Conservation (phyloP, 2,113 vertebrate species). For the Pseudorasbora parva region DNA sequence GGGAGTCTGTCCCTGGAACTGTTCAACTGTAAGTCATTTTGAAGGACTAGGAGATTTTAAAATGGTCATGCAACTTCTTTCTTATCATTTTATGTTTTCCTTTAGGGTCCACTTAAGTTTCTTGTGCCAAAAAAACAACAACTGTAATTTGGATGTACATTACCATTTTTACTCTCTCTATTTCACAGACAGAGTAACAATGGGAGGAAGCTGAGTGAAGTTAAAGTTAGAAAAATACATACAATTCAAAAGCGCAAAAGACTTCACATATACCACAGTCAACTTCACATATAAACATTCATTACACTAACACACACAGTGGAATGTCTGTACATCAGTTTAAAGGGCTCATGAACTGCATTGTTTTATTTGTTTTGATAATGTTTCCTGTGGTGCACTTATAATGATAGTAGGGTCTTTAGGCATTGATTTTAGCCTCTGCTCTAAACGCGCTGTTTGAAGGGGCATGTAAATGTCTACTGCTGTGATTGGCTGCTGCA, state of each 20-base stretch:
- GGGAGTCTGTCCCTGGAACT: neutral
- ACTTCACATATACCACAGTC: neutral
- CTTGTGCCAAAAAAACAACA: neutral
- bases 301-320: too few species aligned
- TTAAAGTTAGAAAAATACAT: neutral
- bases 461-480: too few species aligned
- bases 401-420: too few species aligned
- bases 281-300: too few species aligned
- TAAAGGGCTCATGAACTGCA: too few species aligned
- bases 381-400: too few species aligned
- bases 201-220: neutral
- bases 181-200: neutral
- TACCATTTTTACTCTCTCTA: neutral
- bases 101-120: neutral
- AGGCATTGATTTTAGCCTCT: too few species aligned
- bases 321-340: too few species aligned
- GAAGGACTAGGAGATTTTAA: neutral
- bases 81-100: neutral
- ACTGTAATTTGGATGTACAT: neutral
- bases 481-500: too few species aligned
- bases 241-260: neutral
- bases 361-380: too few species aligned
- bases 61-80: neutral
- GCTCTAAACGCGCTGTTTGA: too few species aligned
- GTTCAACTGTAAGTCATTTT: neutral